phyloP scores from a whole-genome alignment of 2,888 invertebrate species.

The Tipula lateralis region DNA sequence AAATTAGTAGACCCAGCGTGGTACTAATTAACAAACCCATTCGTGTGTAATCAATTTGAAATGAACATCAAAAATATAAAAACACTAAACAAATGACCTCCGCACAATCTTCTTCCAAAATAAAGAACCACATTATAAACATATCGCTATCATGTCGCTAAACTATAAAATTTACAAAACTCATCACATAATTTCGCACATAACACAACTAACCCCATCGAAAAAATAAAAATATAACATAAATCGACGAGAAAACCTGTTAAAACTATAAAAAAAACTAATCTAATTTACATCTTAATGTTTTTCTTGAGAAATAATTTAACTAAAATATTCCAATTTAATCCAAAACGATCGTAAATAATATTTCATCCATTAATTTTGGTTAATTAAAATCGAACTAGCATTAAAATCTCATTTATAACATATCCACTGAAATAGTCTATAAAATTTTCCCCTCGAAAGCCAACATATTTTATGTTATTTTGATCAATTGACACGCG shows the following conservation, averaged over 20 bases:
- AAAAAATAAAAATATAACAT: background rate
- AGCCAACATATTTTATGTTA: background rate
- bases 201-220: background rate
- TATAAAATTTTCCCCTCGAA: background rate
- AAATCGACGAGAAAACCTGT: background rate
- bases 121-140: background rate
- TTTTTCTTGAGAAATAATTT: background rate
- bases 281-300: constrained; percentile 24
- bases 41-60: background rate
- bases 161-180: background rate
- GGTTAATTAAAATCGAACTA: background rate
- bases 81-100: background rate
- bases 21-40: background rate
- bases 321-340: background rate
- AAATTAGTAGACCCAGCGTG: background rate
- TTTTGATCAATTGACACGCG: constrained; percentile 9
- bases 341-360: constrained; percentile 8
- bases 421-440: background rate
- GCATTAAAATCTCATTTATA: constrained; percentile 12
- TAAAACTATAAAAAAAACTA: background rate
- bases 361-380: background rate
- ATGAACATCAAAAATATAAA: background rate
- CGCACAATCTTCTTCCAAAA: background rate
- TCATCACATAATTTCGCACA: background rate
- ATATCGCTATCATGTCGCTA: background rate